Conservation (phyloP, 1,140 invertebrate species). For the Globodera ellingtonae region DNA sequence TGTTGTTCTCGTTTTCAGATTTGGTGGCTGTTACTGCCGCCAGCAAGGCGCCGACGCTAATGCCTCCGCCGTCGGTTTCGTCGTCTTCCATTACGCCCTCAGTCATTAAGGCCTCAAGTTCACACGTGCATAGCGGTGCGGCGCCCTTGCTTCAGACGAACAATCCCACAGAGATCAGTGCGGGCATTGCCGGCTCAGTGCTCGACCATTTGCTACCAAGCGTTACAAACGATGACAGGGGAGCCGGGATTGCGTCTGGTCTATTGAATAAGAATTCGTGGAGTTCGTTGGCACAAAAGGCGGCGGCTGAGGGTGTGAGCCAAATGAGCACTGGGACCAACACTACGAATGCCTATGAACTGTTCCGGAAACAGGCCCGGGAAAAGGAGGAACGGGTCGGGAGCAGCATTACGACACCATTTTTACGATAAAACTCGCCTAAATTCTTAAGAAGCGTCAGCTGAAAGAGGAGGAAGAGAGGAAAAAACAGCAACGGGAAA, state of each 20-base stretch:
- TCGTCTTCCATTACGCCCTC: background rate
- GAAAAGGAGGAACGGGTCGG: constrained; percentile 50
- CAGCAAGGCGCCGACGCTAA: background rate
- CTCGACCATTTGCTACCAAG: constrained; percentile 46
- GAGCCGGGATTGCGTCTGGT: constrained; percentile 4
- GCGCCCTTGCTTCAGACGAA: constrained; percentile 43
- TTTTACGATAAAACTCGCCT: background rate
- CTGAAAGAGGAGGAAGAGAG: constrained; percentile 46
- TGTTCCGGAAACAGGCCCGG: constrained; percentile 37
- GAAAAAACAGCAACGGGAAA: constrained; percentile 26
- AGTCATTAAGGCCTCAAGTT: background rate
- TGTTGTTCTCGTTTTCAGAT: background rate
- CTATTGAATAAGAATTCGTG: constrained; percentile 36
- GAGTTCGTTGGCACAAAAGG: constrained; percentile 34
- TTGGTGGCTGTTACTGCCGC: no score
- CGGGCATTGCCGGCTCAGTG: constrained; percentile 44
- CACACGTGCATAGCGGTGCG: constrained; percentile 41
- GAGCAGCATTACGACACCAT: background rate
- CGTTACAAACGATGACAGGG: constrained; percentile 7
- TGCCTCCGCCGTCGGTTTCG: background rate
- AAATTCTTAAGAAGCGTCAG: constrained; percentile 22
- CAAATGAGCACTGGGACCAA: constrained; percentile 6
- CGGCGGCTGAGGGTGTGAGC: constrained; percentile 16
- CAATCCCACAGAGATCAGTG: constrained; percentile 34
- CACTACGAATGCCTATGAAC: constrained; percentile 35